These are phyloP conservation scores for Patiria miniata DNA, from an alignment of 35 echinoderm and acorn worm genomes.

Conservation along the genomic window DNA sequence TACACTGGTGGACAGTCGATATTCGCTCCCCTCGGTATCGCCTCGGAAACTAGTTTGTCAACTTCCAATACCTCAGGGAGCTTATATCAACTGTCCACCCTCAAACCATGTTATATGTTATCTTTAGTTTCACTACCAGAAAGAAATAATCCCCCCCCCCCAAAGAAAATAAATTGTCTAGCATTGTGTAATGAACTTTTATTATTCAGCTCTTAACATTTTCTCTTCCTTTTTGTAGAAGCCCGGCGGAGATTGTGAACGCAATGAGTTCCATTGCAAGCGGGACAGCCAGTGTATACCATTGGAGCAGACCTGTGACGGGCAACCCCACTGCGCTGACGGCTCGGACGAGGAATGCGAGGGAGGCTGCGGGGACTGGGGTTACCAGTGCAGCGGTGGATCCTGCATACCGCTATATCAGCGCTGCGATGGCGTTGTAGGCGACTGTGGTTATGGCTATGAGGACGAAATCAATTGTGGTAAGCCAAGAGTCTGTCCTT, in stretches of 20 bases:
- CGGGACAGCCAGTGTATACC: neutral
- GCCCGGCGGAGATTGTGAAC: neutral
- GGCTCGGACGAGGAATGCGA: slow-evolving; percentile 34
- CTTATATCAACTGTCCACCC: no score
- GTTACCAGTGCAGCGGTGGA: neutral
- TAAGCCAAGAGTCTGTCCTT: neutral
- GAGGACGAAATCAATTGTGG: neutral
- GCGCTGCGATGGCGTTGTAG: neutral
- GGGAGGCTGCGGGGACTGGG: neutral
- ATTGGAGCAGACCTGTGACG: slow-evolving; percentile 6
- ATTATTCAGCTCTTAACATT: no score
- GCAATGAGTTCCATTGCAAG: slow-evolving; percentile 7
- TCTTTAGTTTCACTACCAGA: no score
- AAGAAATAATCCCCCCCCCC: no score
- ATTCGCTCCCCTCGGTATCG: no score
- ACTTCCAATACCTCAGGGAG: no score
- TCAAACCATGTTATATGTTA: no score
- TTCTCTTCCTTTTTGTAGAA: neutral
- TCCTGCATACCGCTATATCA: neutral
- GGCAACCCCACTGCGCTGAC: slow-evolving; percentile 1
- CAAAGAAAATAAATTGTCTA: no score
- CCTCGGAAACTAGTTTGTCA: no score
- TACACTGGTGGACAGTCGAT: no score
- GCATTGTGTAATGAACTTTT: no score
- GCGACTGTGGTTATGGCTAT: neutral